phyloP scores from a whole-genome alignment of 2,888 invertebrate species.

The Napeogenes sylphis region DNA sequence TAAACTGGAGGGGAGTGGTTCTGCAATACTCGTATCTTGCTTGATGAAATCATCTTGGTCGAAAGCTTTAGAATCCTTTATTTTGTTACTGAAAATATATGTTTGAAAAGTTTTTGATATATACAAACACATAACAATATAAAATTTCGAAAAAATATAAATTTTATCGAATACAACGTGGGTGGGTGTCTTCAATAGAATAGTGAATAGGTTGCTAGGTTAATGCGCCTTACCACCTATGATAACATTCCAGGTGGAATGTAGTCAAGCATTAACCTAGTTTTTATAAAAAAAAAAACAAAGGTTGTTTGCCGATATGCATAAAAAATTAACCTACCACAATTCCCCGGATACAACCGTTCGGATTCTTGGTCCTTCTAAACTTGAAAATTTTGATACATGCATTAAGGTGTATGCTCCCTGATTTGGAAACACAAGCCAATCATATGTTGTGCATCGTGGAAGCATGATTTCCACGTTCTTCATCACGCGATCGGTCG shows the following conservation, averaged over 20 bases:
- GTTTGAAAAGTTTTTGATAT: too few species aligned
- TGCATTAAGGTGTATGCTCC: slow-evolving; percentile 42
- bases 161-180: too few species aligned
- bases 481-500: slow-evolving; percentile 40
- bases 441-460: slow-evolving; percentile 36
- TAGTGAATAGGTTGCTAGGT: too few species aligned
- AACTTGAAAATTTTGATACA: slow-evolving; percentile 38
- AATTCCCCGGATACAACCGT: slow-evolving; percentile 39
- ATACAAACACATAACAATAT: too few species aligned
- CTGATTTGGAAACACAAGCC: slow-evolving; percentile 40
- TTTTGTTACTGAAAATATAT: slow-evolving; percentile 36
- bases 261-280: too few species aligned
- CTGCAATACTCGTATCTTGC: slow-evolving; percentile 33
- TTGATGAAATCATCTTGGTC: slow-evolving; percentile 35
- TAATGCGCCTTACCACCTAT: too few species aligned
- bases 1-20: slow-evolving; percentile 39
- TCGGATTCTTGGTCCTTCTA: slow-evolving; percentile 37
- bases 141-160: too few species aligned
- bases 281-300: too few species aligned
- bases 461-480: slow-evolving; percentile 35
- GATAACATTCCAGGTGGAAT: too few species aligned
- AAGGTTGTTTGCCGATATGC: too few species aligned
- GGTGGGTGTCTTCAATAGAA: too few species aligned
- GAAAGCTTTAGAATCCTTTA: slow-evolving; percentile 39
- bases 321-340: slow-evolving; percentile 36